Evolutionary conservation across 2,888 invertebrate species (phyloP).

Genomic region (Drosophila birchii): DNA sequence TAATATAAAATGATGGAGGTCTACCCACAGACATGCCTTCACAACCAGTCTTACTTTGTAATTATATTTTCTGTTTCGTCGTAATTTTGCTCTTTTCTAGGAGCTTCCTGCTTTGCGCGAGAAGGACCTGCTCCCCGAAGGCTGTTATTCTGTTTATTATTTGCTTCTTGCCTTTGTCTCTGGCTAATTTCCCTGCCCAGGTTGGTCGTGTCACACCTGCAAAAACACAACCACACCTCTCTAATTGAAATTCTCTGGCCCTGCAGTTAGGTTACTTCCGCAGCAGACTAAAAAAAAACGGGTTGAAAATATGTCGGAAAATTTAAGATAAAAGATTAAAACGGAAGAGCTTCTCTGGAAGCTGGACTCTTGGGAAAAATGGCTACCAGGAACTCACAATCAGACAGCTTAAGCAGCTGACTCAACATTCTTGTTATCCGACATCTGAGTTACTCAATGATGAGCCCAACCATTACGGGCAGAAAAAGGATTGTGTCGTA

Average conservation of each 20-base stretch:
- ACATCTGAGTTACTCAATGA: slow-evolving; percentile 28
- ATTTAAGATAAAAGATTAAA: slow-evolving; percentile 1
- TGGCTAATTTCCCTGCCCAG: slow-evolving; percentile 14
- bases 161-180: slow-evolving; percentile 8
- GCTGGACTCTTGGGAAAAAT: not conserved
- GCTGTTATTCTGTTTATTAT: slow-evolving; percentile 25
- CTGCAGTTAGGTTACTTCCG: not conserved
- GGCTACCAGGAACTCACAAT: not conserved
- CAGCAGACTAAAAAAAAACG: too few relatives aligned
- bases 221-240: slow-evolving; percentile 26
- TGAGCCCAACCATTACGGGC: not conserved
- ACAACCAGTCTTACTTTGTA: not conserved
- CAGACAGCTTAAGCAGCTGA: slow-evolving; percentile 8
- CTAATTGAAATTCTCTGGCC: slow-evolving; percentile 25
- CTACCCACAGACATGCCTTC: not conserved
- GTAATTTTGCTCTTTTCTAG: not conserved
- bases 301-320: slow-evolving; percentile 1
- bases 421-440: slow-evolving; percentile 6
- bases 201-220: slow-evolving; percentile 19
- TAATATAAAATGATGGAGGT: not conserved
- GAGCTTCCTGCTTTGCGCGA: too few relatives aligned
- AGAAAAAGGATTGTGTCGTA: slow-evolving; percentile 5
- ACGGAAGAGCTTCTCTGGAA: not conserved
- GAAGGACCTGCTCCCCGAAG: not conserved
- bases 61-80: slow-evolving; percentile 2